phyloP scores from a whole-genome alignment of 2,797 vertebrate species.

The Lycodopsis pacificus region DNA sequence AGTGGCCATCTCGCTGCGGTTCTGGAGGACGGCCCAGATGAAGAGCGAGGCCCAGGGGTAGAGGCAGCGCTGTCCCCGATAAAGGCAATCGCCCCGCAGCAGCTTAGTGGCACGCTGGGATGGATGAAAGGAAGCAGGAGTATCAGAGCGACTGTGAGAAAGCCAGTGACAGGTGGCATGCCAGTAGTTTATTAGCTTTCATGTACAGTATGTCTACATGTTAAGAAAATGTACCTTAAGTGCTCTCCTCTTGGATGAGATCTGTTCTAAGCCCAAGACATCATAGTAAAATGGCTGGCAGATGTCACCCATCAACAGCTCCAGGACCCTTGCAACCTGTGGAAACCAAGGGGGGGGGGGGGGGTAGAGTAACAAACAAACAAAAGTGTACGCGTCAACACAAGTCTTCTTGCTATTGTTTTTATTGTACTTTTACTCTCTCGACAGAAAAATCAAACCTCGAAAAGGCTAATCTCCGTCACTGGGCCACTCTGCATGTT shows the following conservation, averaged over 20 bases:
- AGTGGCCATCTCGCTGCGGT: slow-evolving; percentile 89
- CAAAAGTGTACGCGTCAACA: not conserved
- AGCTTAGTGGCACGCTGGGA: slow-evolving; percentile 53
- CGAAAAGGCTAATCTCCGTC: slow-evolving; percentile 77
- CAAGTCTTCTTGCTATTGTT: not conserved
- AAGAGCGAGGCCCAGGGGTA: slow-evolving; percentile 90
- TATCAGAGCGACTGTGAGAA: not conserved
- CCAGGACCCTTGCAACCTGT: slow-evolving; percentile 86
- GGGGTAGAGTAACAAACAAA: not conserved
- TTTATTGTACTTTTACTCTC: not conserved
- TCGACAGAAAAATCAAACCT: slow-evolving; percentile 64
- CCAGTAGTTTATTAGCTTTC: not conserved
- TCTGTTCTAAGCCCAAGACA: slow-evolving; percentile 57
- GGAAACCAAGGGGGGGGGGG: too few relatives aligned
- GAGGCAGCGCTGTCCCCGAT: slow-evolving; percentile 60
- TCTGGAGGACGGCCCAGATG: slow-evolving; percentile 92
- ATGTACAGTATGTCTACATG: not conserved
- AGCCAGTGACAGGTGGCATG: not conserved
- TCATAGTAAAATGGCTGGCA: slow-evolving; percentile 85
- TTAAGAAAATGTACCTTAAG: slow-evolving; percentile 68
- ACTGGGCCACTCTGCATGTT: slow-evolving; percentile 2
- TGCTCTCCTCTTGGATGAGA: slow-evolving; percentile 71
- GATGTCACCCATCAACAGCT: slow-evolving; percentile 86
- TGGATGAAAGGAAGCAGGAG: not conserved
- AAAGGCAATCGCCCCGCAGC: slow-evolving; percentile 65